Percentiles rank a stretch among this genome's conserved stretches.
phyloP scores from a whole-genome alignment of 2,797 vertebrate genomes.

The Hemibagrus guttatus region DNA sequence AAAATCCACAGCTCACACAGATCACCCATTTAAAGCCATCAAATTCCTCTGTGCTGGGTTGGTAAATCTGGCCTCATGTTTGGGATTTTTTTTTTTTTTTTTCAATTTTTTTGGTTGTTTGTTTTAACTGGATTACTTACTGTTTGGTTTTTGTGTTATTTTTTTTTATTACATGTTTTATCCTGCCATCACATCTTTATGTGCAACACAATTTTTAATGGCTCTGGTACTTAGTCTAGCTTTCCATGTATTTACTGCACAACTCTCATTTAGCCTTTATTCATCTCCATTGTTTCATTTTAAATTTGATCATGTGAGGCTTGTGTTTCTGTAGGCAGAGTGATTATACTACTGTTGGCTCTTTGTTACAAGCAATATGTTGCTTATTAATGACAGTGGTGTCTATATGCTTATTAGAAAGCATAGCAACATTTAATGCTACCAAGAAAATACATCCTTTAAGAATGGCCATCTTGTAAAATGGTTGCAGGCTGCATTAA shows the following conservation, averaged over 20 bases:
- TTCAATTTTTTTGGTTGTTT: background rate
- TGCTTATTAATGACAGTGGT: conserved; percentile 1
- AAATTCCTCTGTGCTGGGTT: background rate
- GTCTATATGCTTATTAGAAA: conserved; percentile 8
- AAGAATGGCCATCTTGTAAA: background rate
- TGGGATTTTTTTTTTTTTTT: background rate
- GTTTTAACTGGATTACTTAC: background rate
- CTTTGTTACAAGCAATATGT: background rate
- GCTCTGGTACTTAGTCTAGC: background rate
- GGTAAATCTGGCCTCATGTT: background rate
- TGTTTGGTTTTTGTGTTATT: background rate
- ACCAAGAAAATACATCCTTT: background rate
- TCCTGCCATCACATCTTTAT: background rate
- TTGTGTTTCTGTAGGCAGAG: conserved; percentile 18
- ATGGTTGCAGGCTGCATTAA: background rate
- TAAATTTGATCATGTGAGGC: background rate
- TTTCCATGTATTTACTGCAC: background rate
- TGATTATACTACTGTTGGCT: conserved; percentile 11
- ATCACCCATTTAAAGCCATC: conserved; percentile 40
- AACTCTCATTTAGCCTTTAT: background rate
- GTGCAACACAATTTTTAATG: background rate
- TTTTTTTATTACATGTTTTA: background rate
- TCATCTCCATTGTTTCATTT: background rate
- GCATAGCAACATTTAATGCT: background rate
- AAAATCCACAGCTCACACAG: conserved; percentile 27